Conservation (phyloP, 2,888 invertebrate species). For the Eupsilia transversa region DNA sequence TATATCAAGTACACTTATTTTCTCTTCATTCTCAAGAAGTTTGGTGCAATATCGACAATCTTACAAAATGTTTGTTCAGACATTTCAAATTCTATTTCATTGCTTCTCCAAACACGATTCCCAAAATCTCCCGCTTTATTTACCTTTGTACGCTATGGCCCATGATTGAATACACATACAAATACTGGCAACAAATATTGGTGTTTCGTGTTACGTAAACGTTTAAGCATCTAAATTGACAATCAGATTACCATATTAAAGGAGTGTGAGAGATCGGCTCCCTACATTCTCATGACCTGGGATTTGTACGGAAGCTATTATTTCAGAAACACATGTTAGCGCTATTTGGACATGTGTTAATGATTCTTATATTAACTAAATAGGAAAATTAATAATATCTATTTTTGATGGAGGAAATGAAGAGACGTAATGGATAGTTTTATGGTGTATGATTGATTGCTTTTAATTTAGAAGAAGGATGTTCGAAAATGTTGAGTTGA, state of each 20-base stretch:
- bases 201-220: constrained; percentile 62
- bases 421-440: constrained; percentile 39
- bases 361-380: constrained; percentile 59
- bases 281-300: constrained; percentile 44
- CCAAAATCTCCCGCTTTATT: constrained; percentile 58
- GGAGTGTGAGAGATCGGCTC: constrained; percentile 49
- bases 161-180: constrained; percentile 67
- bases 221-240: constrained; percentile 73
- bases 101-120: constrained; percentile 43
- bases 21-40: constrained; percentile 12
- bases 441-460: constrained; percentile 46
- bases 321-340: constrained; percentile 55
- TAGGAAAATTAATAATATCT: constrained; percentile 48
- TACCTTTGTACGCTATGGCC: constrained; percentile 54
- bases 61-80: constrained; percentile 45
- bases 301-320: constrained; percentile 59
- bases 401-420: constrained; percentile 45
- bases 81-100: constrained; percentile 51
- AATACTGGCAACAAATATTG: constrained; percentile 65
- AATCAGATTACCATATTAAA: constrained; percentile 72
- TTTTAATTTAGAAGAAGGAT: constrained; percentile 40
- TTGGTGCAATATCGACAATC: constrained; percentile 25
- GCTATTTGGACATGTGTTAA: constrained; percentile 62
- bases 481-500: constrained; percentile 18
- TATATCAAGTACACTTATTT: constrained; percentile 15